phyloP scores from a whole-genome alignment of 2,113 vertebrate genomes.

The Alosa alosa region DNA sequence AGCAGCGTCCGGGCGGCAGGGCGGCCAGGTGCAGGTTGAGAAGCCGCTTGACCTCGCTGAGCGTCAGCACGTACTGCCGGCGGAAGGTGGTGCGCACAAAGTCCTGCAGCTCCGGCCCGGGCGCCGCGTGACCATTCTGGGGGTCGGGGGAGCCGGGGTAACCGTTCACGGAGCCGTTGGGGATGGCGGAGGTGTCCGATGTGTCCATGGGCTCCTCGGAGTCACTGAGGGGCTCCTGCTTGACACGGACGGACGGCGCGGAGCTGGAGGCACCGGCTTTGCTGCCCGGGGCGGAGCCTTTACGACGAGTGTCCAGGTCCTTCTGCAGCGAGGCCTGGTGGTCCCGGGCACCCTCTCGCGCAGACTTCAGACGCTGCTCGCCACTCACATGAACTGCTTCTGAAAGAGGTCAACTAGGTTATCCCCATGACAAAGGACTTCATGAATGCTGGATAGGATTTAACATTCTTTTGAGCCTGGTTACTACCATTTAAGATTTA shows the following conservation, averaged over 20 bases:
- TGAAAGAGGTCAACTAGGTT: constrained; percentile 46
- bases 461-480: no score
- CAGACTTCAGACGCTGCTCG: constrained; percentile 81
- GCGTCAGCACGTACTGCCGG: constrained; percentile 90
- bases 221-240: constrained; percentile 73
- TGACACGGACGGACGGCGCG: constrained; percentile 60
- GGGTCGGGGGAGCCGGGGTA: constrained; percentile 65
- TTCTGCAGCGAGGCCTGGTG: constrained; percentile 77
- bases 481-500: no score
- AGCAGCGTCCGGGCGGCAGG: constrained; percentile 81
- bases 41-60: constrained; percentile 94
- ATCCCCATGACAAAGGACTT: background rate
- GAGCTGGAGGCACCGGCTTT: background rate
- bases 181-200: constrained; percentile 49
- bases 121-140: constrained; percentile 68
- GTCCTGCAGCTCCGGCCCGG: constrained; percentile 80
- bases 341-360: constrained; percentile 78
- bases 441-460: background rate
- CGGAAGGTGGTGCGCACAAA: constrained; percentile 86
- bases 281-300: constrained; percentile 41
- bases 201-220: constrained; percentile 86
- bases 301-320: constrained; percentile 70
- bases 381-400: constrained; percentile 76
- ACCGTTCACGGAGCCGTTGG: constrained; percentile 79
- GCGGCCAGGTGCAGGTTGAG: constrained; percentile 93